These are phyloP conservation scores for Lissocephala sabroskyi DNA, from an alignment of 2,888 invertebrate genomes.

Conservation along the genomic window DNA sequence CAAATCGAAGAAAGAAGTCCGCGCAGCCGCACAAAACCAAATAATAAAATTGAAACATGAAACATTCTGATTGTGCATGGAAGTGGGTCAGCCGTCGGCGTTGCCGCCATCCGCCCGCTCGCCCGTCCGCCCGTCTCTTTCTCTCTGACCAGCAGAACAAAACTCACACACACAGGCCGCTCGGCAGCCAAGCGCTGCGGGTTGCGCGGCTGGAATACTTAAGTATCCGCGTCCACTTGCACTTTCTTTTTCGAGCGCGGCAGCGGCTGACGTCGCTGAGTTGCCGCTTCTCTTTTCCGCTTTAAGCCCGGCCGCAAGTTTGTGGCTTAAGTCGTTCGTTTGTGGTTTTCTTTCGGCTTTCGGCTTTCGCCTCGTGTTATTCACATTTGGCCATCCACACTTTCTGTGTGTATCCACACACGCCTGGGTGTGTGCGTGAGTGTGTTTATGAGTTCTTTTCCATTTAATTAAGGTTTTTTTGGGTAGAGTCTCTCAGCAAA, in stretches of 20 bases:
- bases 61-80: constrained; percentile 68
- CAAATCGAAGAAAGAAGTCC: constrained; percentile 51
- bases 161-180: constrained; percentile 15
- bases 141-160: constrained; percentile 21
- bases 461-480: too few species aligned
- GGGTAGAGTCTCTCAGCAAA: too few species aligned
- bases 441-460: too few species aligned
- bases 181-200: background rate
- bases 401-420: too few species aligned
- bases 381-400: too few species aligned
- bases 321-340: constrained; percentile 58
- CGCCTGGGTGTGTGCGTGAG: too few species aligned
- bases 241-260: constrained; percentile 67
- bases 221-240: constrained; percentile 71
- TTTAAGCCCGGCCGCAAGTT: constrained; percentile 31
- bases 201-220: constrained; percentile 62
- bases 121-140: constrained; percentile 29
- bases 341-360: constrained; percentile 44
- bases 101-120: constrained; percentile 41
- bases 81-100: constrained; percentile 50
- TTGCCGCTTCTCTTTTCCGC: constrained; percentile 12
- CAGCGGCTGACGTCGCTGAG: constrained; percentile 2
- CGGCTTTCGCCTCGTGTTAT: constrained; percentile 32
- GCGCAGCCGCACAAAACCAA: constrained; percentile 42
- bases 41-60: constrained; percentile 68